A percentile compares a stretch with the other conserved stretches of the same genome.
These are phyloP conservation scores for Lucinisca nassula DNA, from an alignment of 2,888 invertebrate genomes.

Conservation along the genomic window DNA sequence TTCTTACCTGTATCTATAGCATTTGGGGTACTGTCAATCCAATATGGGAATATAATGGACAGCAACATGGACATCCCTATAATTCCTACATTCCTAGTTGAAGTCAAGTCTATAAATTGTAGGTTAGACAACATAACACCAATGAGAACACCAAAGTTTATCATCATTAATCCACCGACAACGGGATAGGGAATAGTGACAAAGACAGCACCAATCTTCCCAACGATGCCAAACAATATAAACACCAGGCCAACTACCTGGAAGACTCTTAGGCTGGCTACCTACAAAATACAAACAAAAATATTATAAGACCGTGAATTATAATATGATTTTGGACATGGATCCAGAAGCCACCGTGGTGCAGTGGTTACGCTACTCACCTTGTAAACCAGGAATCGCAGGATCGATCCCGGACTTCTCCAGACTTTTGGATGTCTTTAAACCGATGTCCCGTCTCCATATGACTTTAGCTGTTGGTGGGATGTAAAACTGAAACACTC, in stretches of 20 bases:
- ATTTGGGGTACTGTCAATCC: conserved; percentile 67
- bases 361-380: too few species aligned
- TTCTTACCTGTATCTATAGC: conserved; percentile 73
- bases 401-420: too few species aligned
- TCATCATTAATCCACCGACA: conserved; percentile 84
- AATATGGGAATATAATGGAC: conserved; percentile 90
- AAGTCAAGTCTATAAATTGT: conserved; percentile 91
- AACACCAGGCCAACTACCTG: conserved; percentile 86
- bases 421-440: too few species aligned
- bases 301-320: too few species aligned
- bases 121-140: conserved; percentile 80
- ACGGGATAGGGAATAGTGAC: conserved; percentile 88
- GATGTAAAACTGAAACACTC: too few species aligned
- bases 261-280: conserved; percentile 88
- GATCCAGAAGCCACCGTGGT: too few species aligned
- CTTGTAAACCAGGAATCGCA: too few species aligned
- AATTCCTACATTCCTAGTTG: conserved; percentile 95
- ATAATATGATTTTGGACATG: too few species aligned
- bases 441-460: too few species aligned
- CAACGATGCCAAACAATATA: conserved; percentile 86
- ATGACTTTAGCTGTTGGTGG: too few species aligned
- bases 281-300: conserved; percentile 75
- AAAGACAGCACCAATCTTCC: conserved; percentile 88
- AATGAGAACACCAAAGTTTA: conserved; percentile 77
- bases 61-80: conserved; percentile 95